phyloP scores from a whole-genome alignment of 37 sponge, comb jelly and placozoan genomes.

The Crambe crambe region DNA sequence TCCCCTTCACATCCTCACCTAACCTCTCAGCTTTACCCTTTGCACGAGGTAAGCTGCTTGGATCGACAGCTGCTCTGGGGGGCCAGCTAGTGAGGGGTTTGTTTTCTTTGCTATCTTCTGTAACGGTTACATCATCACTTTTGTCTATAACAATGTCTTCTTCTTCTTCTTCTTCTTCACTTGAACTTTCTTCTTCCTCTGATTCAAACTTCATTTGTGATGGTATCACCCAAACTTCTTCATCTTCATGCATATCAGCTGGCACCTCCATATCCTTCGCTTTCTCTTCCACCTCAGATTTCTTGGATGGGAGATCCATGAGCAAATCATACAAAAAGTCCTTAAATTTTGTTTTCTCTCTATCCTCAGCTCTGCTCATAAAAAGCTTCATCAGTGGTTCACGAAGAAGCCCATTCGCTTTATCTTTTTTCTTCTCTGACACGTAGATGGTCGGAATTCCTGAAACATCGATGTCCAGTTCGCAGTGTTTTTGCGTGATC shows the following conservation, averaged over 20 bases:
- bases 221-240: conserved; percentile 12
- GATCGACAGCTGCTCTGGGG: conserved; percentile 28
- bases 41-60: background rate
- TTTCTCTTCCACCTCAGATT: conserved; percentile 15
- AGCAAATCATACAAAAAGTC: conserved; percentile 5
- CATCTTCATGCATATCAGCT: conserved; percentile 5
- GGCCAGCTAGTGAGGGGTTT: conserved; percentile 43
- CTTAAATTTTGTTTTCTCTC: background rate
- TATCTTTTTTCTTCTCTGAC: conserved; percentile 13
- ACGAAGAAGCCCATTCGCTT: background rate
- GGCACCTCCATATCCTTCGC: background rate
- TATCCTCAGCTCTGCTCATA: background rate
- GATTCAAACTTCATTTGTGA: background rate
- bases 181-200: background rate
- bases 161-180: conserved; percentile 10
- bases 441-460: conserved; percentile 18
- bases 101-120: background rate
- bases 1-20: background rate
- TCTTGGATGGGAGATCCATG: conserved; percentile 9
- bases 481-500: background rate
- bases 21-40: background rate
- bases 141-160: background rate
- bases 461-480: conserved; percentile 13
- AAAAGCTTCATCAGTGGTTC: conserved; percentile 23
- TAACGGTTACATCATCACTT: background rate